phyloP scores from a whole-genome alignment of 2,797 vertebrate species.

The Phoebastria nigripes region DNA sequence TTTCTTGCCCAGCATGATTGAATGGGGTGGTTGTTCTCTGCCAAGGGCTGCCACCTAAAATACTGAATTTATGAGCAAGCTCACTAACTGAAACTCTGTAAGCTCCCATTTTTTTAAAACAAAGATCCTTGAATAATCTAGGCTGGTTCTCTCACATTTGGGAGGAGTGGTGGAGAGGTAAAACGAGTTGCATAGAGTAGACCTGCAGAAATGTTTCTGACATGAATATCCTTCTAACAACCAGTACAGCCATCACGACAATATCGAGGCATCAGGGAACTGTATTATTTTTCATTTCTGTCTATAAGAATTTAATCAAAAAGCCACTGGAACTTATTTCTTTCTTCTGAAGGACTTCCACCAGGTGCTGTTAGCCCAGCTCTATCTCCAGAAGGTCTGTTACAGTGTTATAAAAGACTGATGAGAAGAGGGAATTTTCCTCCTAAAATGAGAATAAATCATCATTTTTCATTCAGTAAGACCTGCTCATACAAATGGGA shows the following conservation, averaged over 20 bases:
- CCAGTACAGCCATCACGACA: background rate
- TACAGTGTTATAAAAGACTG: conserved; percentile 10
- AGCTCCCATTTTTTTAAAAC: conserved; percentile 32
- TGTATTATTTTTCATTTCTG: conserved; percentile 37
- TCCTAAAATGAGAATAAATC: conserved; percentile 31
- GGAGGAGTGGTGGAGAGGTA: background rate
- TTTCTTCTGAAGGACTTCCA: conserved; percentile 17
- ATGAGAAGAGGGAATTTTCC: conserved; percentile 43
- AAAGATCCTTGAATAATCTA: conserved; percentile 9
- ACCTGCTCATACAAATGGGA: background rate
- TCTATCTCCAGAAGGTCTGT: conserved; percentile 16
- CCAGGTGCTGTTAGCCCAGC: background rate
- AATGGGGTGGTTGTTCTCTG: conserved; percentile 47
- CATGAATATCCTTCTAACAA: background rate
- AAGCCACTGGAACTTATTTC: conserved; percentile 15
- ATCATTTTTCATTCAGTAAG: conserved; percentile 21
- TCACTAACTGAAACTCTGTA: conserved; percentile 19
- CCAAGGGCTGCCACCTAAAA: conserved; percentile 48
- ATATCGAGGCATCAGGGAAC: background rate
- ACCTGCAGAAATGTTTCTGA: conserved; percentile 26
- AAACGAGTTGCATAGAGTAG: background rate
- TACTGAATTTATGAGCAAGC: conserved; percentile 58
- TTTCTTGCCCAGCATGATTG: conserved; percentile 54
- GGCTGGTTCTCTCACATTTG: background rate
- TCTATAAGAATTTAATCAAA: conserved; percentile 51